These are phyloP conservation scores for Palythoa grandis DNA, from an alignment of 92 coral and sea anemone genomes.

Conservation along the genomic window DNA sequence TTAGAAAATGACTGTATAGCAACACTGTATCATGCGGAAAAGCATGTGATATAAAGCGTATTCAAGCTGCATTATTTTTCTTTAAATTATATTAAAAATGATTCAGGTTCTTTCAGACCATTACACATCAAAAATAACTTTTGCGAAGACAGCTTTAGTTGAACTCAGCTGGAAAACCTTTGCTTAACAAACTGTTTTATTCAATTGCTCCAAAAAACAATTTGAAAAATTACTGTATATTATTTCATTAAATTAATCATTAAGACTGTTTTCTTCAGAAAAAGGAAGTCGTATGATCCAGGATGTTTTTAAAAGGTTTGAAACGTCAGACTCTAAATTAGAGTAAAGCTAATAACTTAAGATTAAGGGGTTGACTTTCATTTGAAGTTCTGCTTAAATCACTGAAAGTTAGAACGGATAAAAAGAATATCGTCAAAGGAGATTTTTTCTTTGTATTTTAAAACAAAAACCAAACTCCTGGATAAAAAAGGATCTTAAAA, in stretches of 20 bases:
- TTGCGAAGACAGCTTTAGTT: too few species aligned
- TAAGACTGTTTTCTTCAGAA: neutral
- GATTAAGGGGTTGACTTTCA: too few species aligned
- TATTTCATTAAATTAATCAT: neutral
- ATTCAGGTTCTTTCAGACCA: neutral
- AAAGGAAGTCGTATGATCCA: neutral
- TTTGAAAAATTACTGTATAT: neutral
- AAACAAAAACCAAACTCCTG: too few species aligned
- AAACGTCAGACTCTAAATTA: neutral
- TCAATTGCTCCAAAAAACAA: neutral
- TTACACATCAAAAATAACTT: too few species aligned
- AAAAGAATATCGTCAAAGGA: too few species aligned
- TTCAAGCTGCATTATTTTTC: neutral
- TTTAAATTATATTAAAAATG: neutral
- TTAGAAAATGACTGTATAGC: neutral
- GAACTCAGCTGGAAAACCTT: neutral
- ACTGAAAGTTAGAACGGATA: too few species aligned
- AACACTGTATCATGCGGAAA: neutral
- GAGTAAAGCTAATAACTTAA: too few species aligned
- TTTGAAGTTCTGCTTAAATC: too few species aligned
- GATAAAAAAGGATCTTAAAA: too few species aligned
- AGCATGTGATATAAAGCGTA: neutral
- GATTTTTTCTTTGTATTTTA: too few species aligned
- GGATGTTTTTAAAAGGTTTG: constrained; percentile 3
- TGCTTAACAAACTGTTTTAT: neutral